These are phyloP conservation scores for Hybognathus amarus DNA, from an alignment of 2,797 vertebrate genomes.

Conservation along the genomic window DNA sequence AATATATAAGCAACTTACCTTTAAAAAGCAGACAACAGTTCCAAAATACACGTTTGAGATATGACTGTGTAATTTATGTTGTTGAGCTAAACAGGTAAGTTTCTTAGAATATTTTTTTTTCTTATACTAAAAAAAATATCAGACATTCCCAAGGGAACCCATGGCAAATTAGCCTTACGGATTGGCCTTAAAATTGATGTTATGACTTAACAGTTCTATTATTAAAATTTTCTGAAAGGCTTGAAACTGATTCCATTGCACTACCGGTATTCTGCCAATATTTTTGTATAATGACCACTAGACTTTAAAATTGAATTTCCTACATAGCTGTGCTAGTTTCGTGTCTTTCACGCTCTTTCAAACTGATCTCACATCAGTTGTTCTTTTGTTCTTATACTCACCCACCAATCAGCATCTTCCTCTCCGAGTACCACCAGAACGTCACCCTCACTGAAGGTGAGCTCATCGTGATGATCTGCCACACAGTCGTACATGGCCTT, in stretches of 20 bases:
- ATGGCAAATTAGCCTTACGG: neutral
- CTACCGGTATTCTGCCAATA: neutral
- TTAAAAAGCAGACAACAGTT: neutral
- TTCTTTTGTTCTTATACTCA: constrained; percentile 66
- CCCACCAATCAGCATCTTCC: constrained; percentile 87
- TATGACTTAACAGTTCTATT: neutral
- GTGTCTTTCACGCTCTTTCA: neutral
- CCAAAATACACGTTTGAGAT: neutral
- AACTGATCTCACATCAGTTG: neutral
- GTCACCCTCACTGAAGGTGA: constrained; percentile 83
- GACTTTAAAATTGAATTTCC: neutral
- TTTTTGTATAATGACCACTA: neutral
- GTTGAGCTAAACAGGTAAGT: neutral
- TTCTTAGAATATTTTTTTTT: neutral
- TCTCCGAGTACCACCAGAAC: constrained; percentile 81
- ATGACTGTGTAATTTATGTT: neutral
- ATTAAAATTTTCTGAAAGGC: neutral
- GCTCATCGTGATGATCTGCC: constrained; percentile 84
- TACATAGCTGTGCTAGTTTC: neutral
- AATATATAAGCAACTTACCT: neutral
- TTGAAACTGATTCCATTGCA: neutral
- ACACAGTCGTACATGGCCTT: constrained; percentile 82
- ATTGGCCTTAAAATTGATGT: neutral
- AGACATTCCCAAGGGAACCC: neutral
- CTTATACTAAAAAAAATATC: neutral